Evolutionary conservation across 1,140 invertebrate species (phyloP).

Genomic region (Helicoverpa zea): DNA sequence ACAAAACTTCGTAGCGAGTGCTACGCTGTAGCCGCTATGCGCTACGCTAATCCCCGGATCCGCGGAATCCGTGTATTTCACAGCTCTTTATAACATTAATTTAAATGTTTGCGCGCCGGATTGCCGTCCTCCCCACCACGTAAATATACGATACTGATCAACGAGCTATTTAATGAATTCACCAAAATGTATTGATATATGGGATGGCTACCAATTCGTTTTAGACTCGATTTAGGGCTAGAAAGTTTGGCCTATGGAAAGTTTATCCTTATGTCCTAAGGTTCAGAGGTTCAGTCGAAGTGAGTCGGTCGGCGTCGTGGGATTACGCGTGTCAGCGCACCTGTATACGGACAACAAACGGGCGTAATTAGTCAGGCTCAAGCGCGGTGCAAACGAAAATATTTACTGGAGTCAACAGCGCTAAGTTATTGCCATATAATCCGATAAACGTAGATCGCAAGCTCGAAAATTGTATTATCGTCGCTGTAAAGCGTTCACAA

Average conservation of each 20-base stretch:
- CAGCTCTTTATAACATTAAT: slow-evolving; percentile 86
- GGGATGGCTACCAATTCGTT: no score
- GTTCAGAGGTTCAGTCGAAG: background rate
- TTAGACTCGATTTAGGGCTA: no score
- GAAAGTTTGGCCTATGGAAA: no score
- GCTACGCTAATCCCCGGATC: slow-evolving; percentile 73
- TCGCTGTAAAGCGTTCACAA: slow-evolving; percentile 81
- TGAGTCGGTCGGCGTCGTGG: slow-evolving; percentile 29
- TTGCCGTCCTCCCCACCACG: slow-evolving; percentile 63
- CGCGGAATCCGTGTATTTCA: slow-evolving; percentile 79
- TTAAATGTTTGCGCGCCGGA: slow-evolving; percentile 83
- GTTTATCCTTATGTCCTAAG: background rate
- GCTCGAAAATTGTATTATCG: slow-evolving; percentile 83
- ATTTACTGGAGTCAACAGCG: slow-evolving; percentile 73
- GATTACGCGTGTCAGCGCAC: slow-evolving; percentile 78
- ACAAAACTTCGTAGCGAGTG: slow-evolving; percentile 34
- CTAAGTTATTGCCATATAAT: slow-evolving; percentile 83
- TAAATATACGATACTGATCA: slow-evolving; percentile 63
- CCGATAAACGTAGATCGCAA: slow-evolving; percentile 79
- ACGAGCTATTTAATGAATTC: slow-evolving; percentile 6
- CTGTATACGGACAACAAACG: slow-evolving; percentile 76
- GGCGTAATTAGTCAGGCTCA: slow-evolving; percentile 80
- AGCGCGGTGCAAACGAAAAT: slow-evolving; percentile 74
- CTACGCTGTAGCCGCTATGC: slow-evolving; percentile 48
- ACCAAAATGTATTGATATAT: background rate